A percentile compares a stretch with the other conserved stretches of the same genome.
Conservation (phyloP, 2,113 vertebrate species). For the Poeciliopsis retropinna region DNA sequence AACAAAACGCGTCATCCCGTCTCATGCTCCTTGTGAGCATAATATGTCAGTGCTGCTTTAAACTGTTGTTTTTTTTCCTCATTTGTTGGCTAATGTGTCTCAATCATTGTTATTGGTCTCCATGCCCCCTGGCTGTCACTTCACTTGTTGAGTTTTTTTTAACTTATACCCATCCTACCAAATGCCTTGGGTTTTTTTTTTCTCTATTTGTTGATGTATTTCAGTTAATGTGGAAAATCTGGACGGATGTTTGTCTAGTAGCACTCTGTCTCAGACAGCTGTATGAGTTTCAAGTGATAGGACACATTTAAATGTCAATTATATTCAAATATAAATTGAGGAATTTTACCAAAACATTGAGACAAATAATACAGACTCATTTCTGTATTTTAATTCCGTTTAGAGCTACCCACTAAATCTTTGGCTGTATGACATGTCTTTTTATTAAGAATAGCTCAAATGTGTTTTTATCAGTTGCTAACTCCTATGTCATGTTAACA, state of each 20-base stretch:
- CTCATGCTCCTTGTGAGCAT: slow-evolving; percentile 51
- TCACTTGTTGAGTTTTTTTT: slow-evolving; percentile 14
- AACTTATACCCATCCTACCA: neutral
- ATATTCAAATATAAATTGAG: slow-evolving; percentile 1
- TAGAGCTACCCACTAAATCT: slow-evolving; percentile 9
- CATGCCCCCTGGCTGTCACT: slow-evolving; percentile 28
- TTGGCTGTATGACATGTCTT: slow-evolving; percentile 2
- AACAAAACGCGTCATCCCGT: slow-evolving; percentile 57
- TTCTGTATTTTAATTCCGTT: neutral
- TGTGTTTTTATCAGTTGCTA: neutral
- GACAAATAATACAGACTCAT: slow-evolving; percentile 2
- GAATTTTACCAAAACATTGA: neutral
- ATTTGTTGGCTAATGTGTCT: slow-evolving; percentile 48
- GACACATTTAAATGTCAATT: slow-evolving; percentile 14
- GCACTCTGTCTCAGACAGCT: neutral
- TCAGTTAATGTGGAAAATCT: slow-evolving; percentile 22
- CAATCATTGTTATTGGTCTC: slow-evolving; percentile 24
- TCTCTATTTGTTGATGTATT: slow-evolving; percentile 22
- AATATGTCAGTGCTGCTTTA: slow-evolving; percentile 56
- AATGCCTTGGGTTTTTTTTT: neutral
- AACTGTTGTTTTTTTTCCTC: slow-evolving; percentile 55
- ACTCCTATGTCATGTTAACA: neutral
- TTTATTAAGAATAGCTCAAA: slow-evolving; percentile 5
- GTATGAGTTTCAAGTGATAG: slow-evolving; percentile 13
- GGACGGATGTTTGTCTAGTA: neutral